A percentile compares a stretch with the other conserved stretches of the same genome.
These are phyloP conservation scores for Agrenia bidenticulata DNA, from an alignment of 2,888 invertebrate species.

Conservation along the genomic window DNA sequence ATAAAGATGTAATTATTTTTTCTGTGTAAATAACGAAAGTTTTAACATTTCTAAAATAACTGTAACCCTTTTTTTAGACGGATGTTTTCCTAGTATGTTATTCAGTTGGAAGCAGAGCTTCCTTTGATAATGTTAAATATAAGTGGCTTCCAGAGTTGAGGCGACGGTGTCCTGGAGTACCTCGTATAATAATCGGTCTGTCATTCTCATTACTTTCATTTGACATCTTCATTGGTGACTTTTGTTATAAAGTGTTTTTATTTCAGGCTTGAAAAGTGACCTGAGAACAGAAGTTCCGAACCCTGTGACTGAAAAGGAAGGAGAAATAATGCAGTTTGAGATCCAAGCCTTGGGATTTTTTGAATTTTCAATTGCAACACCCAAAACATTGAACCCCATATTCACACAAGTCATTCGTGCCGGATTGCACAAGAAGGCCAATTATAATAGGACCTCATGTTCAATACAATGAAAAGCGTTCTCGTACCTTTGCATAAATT, in stretches of 20 bases:
- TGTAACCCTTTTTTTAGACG: conserved; percentile 63
- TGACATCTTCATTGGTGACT: neutral
- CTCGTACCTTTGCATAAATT: neutral
- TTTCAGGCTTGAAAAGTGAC: conserved; percentile 48
- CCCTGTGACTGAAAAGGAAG: conserved; percentile 44
- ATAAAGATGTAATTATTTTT: conserved; percentile 13
- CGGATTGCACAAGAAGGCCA: conserved; percentile 35
- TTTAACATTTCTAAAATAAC: conserved; percentile 1
- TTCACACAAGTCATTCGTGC: conserved; percentile 33
- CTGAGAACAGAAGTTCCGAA: conserved; percentile 32
- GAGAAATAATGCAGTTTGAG: conserved; percentile 42
- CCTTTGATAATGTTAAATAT: conserved; percentile 76
- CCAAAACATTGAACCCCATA: conserved; percentile 34
- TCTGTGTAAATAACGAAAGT: no score
- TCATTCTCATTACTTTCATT: neutral
- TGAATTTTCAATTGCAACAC: conserved; percentile 37
- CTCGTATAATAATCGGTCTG: conserved; percentile 78
- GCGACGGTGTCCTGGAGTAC: conserved; percentile 71
- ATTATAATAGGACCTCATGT: conserved; percentile 32
- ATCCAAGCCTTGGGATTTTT: conserved; percentile 40
- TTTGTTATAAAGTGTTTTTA: no score
- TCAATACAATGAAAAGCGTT: conserved; percentile 29
- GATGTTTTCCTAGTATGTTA: conserved; percentile 84
- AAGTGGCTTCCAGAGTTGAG: conserved; percentile 87
- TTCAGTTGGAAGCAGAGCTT: conserved; percentile 74